Base-by-base conservation (phyloP, 2,797 vertebrate species). In the Neosalanx taihuensis region DNA sequence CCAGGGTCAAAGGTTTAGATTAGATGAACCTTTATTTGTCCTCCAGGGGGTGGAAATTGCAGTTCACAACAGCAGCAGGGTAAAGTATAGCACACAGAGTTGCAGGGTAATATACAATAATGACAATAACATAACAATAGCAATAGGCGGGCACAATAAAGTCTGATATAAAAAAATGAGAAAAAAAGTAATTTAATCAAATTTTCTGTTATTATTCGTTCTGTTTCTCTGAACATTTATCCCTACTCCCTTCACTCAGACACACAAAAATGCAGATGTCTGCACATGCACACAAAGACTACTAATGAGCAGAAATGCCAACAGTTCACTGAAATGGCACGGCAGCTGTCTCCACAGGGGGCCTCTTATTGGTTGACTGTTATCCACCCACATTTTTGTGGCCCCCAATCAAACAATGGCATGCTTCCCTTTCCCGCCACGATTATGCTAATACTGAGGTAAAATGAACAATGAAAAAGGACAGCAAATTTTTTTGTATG, bases 291-390 rank as follows among this genome's bases (percentile, higher is more conserved):
- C 69, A 46, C 56, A 41, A 12, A 13, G 31, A 35, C 33, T 67
- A 30, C 51, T 56, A 67, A 60, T 51, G 64, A 67, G 23, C 33
- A 67, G 64, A 72, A 67, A 67, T 49, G 46, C 41, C 56, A 41
- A 46, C 56, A 59, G 65, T 67, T 67, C 64, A 67, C n/a, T 49
- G 18, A 10, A 59, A 20, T 30, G 29, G 56, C 56, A 35, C 10
- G 37, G 64, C 71, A 31, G 64, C 64, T 67, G 71, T 72, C 64
- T 18, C 66, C n/a, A 56, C 64, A 72, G 71, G 64, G 64, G 71
- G 58, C 56, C 35, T 49, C 53, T 33, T 41, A 72, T 72, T 72
- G 71, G 71, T 46, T 9, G 35, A 29, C 58, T 67, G 56, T 67
- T 58, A 46, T 30, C 26, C 71, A 49, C 23, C 7, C 35, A 37